Evolutionary conservation across 2,888 invertebrate genomes (phyloP).

Genomic region (Volucella inflata): DNA sequence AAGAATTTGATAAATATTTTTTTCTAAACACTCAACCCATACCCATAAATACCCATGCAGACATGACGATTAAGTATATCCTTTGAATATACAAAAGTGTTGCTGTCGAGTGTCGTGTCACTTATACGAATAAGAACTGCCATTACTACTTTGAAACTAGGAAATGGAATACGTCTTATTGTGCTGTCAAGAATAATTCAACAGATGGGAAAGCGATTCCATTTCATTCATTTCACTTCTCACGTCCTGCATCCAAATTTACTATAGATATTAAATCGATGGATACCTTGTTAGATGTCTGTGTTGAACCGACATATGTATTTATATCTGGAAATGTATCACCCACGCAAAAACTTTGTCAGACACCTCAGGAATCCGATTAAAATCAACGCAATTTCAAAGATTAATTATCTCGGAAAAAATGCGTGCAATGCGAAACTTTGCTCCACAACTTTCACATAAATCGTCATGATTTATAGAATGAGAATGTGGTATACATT

Average conservation of each 20-base stretch:
- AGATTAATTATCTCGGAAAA: slow-evolving; percentile 47
- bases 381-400: slow-evolving; percentile 55
- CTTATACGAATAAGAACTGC: too few species aligned
- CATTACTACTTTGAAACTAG: too few species aligned
- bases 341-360: slow-evolving; percentile 3
- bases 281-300: slow-evolving; percentile 21
- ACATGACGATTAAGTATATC: too few species aligned
- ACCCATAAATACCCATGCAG: too few species aligned
- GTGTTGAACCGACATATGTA: not conserved
- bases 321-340: not conserved
- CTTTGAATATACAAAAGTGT: too few species aligned
- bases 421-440: slow-evolving; percentile 29
- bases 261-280: slow-evolving; percentile 6
- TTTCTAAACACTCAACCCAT: too few species aligned
- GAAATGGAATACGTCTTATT: too few species aligned
- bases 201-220: slow-evolving; percentile 3
- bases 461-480: slow-evolving; percentile 45
- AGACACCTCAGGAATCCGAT: slow-evolving; percentile 45
- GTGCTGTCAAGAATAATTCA: too few species aligned
- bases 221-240: slow-evolving; percentile 7
- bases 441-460: slow-evolving; percentile 26
- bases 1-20: too few species aligned
- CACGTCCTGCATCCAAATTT: not conserved
- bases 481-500: not conserved
- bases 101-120: too few species aligned